Evolutionary conservation across 2,113 vertebrate species (phyloP).

Genomic region (Tupaia tana): DNA sequence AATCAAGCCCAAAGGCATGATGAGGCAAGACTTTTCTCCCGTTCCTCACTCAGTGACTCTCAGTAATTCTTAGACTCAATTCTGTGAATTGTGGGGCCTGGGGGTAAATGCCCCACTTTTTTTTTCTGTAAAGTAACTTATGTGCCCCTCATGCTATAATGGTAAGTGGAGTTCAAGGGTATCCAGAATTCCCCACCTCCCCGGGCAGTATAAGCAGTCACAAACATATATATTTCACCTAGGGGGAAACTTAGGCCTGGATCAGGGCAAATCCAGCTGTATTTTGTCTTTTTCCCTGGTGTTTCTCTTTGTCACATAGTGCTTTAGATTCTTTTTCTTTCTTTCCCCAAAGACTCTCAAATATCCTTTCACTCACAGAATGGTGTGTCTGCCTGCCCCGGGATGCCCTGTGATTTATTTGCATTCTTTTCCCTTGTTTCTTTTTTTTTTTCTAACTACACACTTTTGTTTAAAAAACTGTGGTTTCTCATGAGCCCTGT

Average conservation of each 20-base stretch:
- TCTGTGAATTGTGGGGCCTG: conserved; percentile 34
- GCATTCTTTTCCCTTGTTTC: conserved; percentile 35
- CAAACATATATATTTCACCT: background rate
- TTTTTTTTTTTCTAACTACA: conserved; percentile 71
- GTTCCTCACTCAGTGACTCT: conserved; percentile 14
- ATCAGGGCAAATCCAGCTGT: background rate
- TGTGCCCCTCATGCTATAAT: background rate
- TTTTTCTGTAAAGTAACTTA: conserved; percentile 39
- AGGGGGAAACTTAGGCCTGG: conserved; percentile 20
- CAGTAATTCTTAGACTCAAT: conserved; percentile 57
- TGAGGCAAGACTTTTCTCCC: conserved; percentile 1
- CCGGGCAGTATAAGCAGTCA: background rate
- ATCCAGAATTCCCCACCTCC: background rate
- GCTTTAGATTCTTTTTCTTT: background rate
- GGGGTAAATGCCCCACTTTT: background rate
- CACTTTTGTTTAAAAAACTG: conserved; percentile 75
- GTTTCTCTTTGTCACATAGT: background rate
- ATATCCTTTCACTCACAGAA: conserved; percentile 7
- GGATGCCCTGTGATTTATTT: conserved; percentile 68
- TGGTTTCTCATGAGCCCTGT: conserved; percentile 76
- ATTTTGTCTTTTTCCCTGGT: background rate
- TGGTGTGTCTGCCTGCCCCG: background rate
- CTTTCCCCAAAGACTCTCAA: conserved; percentile 6
- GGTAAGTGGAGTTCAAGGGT: background rate
- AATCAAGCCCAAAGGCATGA: background rate